Conservation (phyloP, 1,140 invertebrate species). For the Cyclina sinensis region DNA sequence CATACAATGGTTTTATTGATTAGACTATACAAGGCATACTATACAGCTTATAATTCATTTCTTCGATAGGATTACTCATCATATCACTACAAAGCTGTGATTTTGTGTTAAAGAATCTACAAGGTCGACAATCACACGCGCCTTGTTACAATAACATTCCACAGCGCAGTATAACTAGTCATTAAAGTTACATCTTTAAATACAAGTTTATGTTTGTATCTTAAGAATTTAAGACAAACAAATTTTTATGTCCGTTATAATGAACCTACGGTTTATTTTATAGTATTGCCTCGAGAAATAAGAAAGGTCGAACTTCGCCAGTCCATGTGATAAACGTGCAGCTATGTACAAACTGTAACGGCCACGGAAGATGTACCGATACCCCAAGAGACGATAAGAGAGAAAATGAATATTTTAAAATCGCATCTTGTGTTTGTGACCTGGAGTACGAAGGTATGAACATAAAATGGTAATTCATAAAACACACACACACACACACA, state of each 20-base stretch:
- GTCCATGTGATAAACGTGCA: background rate
- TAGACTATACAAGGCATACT: no score
- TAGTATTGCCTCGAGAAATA: background rate
- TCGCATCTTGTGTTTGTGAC: background rate
- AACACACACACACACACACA: no score
- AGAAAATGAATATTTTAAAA: background rate
- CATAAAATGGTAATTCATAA: no score
- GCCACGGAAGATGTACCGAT: background rate
- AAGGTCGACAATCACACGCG: no score
- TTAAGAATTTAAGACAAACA: background rate
- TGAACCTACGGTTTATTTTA: background rate
- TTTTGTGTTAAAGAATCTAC: no score
- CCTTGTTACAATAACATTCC: no score
- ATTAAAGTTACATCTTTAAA: background rate
- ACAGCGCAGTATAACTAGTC: background rate
- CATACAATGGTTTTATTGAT: no score
- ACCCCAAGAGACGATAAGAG: background rate
- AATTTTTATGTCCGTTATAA: no score
- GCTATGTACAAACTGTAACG: background rate
- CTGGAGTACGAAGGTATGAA: background rate
- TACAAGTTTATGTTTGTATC: no score
- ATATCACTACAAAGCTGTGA: no score
- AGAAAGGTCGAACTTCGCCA: background rate
- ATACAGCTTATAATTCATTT: no score
- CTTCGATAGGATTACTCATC: no score